A percentile compares a stretch with the other conserved stretches of the same genome.
These are phyloP conservation scores for Drosophila sulfurigaster DNA, from an alignment of 1,140 invertebrate genomes.

Conservation along the genomic window DNA sequence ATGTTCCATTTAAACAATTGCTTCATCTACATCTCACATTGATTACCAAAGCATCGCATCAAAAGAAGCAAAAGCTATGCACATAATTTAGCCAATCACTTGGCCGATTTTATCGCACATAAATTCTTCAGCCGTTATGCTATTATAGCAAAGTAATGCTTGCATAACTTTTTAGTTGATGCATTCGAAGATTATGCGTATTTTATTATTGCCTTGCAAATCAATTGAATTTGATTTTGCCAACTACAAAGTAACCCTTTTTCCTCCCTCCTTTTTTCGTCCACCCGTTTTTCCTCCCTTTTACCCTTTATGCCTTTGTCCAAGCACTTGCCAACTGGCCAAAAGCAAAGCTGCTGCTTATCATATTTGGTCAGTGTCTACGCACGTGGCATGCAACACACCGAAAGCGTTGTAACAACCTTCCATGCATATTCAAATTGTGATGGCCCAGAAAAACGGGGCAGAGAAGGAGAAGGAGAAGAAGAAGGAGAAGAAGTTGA, in stretches of 20 bases:
- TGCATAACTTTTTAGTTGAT: too few relatives aligned
- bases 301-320: too few relatives aligned
- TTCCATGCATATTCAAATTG: slow-evolving; percentile 79
- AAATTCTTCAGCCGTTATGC: too few relatives aligned
- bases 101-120: too few relatives aligned
- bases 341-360: background rate
- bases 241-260: slow-evolving; percentile 7
- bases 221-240: slow-evolving; percentile 8
- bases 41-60: too few relatives aligned
- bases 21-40: too few relatives aligned
- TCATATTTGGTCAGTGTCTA: slow-evolving; percentile 22
- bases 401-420: slow-evolving; percentile 39
- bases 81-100: too few relatives aligned
- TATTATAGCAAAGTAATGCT: too few relatives aligned
- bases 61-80: too few relatives aligned
- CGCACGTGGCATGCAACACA: slow-evolving; percentile 72
- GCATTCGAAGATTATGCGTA: background rate
- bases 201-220: slow-evolving; percentile 7
- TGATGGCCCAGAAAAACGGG: background rate
- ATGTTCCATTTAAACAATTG: too few relatives aligned
- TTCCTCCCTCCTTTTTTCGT: background rate
- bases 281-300: too few relatives aligned
- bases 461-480: background rate
- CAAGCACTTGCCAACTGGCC: too few relatives aligned
- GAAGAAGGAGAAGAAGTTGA: background rate